Evolutionary conservation across 1,140 invertebrate genomes (phyloP).

Genomic region (Drosophila littoralis): DNA sequence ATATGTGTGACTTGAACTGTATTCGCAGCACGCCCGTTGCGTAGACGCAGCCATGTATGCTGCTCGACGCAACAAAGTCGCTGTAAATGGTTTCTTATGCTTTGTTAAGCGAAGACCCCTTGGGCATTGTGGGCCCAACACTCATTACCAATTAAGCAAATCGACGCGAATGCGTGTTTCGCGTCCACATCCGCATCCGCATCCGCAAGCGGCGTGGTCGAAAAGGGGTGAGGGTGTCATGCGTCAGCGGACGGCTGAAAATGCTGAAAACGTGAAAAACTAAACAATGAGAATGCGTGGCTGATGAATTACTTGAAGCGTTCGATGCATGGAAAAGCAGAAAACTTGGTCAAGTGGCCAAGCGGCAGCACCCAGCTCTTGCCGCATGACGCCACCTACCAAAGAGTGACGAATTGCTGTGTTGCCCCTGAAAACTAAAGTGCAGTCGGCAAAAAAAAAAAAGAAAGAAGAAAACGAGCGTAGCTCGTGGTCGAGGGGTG

Average conservation of each 20-base stretch:
- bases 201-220: constrained; percentile 1
- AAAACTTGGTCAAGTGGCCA: constrained; percentile 62
- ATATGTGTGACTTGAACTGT: too few relatives aligned
- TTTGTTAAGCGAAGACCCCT: not conserved
- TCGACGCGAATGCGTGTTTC: constrained; percentile 69
- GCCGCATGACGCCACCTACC: too few relatives aligned
- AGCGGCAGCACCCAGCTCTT: not conserved
- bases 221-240: constrained; percentile 59
- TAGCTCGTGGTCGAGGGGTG: constrained; percentile 7
- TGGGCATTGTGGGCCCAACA: not conserved
- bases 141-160: constrained; percentile 64
- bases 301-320: constrained; percentile 72
- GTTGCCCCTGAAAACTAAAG: constrained; percentile 73
- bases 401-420: constrained; percentile 63
- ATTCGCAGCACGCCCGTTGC: too few relatives aligned
- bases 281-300: constrained; percentile 73
- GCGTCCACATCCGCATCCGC: constrained; percentile 29
- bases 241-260: constrained; percentile 56
- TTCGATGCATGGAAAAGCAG: constrained; percentile 34
- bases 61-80: too few relatives aligned
- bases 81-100: not conserved
- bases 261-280: constrained; percentile 9
- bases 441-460: constrained; percentile 33
- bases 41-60: too few relatives aligned
- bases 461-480: constrained; percentile 36